Base-by-base conservation (phyloP, 2,888 invertebrate genomes). In the Lithophane semibrunnea region DNA sequence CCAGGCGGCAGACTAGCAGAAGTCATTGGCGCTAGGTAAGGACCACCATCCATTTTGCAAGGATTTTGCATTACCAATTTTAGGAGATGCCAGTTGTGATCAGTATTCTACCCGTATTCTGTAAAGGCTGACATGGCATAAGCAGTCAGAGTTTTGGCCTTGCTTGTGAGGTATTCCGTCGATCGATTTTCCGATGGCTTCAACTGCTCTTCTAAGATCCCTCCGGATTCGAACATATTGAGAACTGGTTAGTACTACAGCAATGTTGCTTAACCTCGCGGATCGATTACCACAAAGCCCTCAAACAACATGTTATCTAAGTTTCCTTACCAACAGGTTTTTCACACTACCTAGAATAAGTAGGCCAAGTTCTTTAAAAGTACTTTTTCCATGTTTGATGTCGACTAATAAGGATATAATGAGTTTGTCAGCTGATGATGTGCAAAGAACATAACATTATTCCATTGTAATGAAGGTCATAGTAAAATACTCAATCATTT, bases 1-100 rank as follows among this genome's bases (percentile, higher is more conserved):
- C 99, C 99, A 3, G 99, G 99, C 37, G 99, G 99, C 73, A 97
- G 98, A 87, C 96, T 99, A 88, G 98, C 99, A 42, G 99, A 98
- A 92, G 93, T 98, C 73, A 97, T 98, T 85, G 99, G 99, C 12
- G 98, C 98, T 0, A 97, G 98, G 95, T 96, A 83, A 94, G 93
- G 60, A 52, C 9, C 10, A 42, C 0, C 1, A 13, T 18, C 13
- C 5, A 63, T n/a, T 29, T 24, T 56, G 3, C 8, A 24, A 61
- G 12, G 8, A 0, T 18, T 66, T 18, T 3, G 8, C 1, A 16
- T 9, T 4, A 10, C 37, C n/a, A 37, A 24, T 44, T 16, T 37
- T 56, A 58, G 9, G 12, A 18, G 13, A 10, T 49, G 13, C 18
- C 0, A 47, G 21, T 18, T 21, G 24, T 67, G 7, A 63, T 63